Conservation (phyloP, 2,797 vertebrate species). For the Eidolon dupreanum region DNA sequence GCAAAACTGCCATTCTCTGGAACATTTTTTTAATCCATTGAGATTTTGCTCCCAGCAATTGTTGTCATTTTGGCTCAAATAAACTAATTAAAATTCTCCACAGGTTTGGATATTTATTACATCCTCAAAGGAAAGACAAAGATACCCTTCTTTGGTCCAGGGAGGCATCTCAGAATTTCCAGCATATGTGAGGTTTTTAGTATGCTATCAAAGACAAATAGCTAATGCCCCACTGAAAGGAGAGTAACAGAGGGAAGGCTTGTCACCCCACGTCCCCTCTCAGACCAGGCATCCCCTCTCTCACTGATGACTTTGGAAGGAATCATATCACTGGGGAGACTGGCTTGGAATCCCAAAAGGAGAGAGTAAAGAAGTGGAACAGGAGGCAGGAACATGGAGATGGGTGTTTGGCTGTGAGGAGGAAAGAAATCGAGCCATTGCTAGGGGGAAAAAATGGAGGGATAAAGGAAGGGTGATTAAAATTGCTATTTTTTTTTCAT, state of each 20-base stretch:
- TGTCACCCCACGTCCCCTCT: rapidly evolving
- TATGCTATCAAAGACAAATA: background rate
- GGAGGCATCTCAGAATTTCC: background rate
- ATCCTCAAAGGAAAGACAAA: background rate
- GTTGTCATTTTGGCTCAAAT: no score
- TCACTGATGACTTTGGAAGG: background rate
- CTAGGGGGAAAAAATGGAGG: background rate
- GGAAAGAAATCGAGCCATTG: background rate
- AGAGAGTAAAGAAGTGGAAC: background rate
- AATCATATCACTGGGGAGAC: background rate
- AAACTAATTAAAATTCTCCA: no score
- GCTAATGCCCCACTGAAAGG: background rate
- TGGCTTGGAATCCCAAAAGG: background rate
- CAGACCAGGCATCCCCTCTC: background rate
- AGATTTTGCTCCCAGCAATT: no score
- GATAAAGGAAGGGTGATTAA: background rate
- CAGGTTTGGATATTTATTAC: no score
- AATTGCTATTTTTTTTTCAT: background rate
- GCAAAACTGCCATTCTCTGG: no score
- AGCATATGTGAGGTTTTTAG: background rate
- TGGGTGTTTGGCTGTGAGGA: background rate
- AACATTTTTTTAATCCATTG: no score
- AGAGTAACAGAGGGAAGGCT: background rate
- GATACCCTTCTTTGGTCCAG: background rate
- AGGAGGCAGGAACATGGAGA: background rate